A percentile compares a stretch with the other conserved stretches of the same genome.
phyloP scores from a whole-genome alignment of 2,888 invertebrate species.

The Fissipunctia ypsillon region DNA sequence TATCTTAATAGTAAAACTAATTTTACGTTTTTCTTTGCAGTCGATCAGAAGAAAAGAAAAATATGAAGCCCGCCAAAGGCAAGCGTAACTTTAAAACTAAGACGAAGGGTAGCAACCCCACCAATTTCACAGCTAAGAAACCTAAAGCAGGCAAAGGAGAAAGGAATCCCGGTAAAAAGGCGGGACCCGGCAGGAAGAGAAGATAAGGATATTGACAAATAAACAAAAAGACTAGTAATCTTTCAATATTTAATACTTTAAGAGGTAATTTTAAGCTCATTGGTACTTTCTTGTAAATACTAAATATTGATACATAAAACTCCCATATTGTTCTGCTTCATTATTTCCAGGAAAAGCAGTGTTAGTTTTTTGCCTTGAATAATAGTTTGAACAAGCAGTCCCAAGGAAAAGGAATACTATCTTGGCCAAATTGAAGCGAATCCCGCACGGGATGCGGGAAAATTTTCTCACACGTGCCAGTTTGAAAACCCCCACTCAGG shows the following conservation, averaged over 20 bases:
- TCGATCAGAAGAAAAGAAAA: constrained; percentile 89
- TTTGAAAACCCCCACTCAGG: too few relatives aligned
- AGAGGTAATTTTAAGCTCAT: constrained; percentile 25
- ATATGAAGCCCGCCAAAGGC: constrained; percentile 76
- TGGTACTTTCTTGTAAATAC: constrained; percentile 2
- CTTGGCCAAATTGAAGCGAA: not conserved
- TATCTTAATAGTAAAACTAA: not conserved
- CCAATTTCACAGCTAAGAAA: constrained; percentile 88
- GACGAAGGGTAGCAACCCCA: constrained; percentile 80
- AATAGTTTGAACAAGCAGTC: not conserved
- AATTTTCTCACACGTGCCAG: too few relatives aligned
- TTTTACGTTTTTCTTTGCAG: constrained; percentile 74
- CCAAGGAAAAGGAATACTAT: not conserved
- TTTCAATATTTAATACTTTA: constrained; percentile 28
- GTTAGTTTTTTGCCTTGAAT: not conserved
- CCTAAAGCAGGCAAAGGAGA: constrained; percentile 93
- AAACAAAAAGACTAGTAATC: constrained; percentile 12
- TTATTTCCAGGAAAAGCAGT: not conserved
- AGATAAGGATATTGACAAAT: constrained; percentile 84
- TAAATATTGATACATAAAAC: not conserved
- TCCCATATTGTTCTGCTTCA: not conserved
- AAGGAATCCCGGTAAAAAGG: constrained; percentile 92
- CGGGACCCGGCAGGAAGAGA: constrained; percentile 92
- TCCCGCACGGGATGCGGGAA: not conserved
- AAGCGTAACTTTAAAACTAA: constrained; percentile 73